Evolutionary conservation across 2,888 invertebrate genomes (phyloP).

Genomic region (Lypha dubia): DNA sequence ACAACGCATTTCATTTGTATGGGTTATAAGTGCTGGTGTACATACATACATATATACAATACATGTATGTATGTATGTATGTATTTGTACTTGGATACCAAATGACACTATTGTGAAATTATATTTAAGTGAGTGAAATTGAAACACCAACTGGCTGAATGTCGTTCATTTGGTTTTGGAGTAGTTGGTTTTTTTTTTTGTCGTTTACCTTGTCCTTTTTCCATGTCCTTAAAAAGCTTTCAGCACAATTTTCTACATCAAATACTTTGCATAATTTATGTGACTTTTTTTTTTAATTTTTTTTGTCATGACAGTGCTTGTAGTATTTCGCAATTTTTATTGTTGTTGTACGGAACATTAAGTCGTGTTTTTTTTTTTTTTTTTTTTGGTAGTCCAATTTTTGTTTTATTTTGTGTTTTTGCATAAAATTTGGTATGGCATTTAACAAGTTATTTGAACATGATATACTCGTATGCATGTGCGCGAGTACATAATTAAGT

Average conservation of each 20-base stretch:
- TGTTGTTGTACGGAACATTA: slow-evolving; percentile 20
- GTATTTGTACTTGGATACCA: neutral
- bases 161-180: neutral
- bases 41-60: too few relatives aligned
- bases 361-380: slow-evolving; percentile 4
- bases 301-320: slow-evolving; percentile 1
- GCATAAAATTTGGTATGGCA: neutral
- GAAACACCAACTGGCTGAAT: slow-evolving; percentile 48
- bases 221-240: slow-evolving; percentile 50
- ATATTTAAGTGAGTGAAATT: slow-evolving; percentile 24
- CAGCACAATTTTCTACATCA: slow-evolving; percentile 43
- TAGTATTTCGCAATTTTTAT: neutral
- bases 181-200: neutral
- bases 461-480: too few relatives aligned
- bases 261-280: slow-evolving; percentile 55
- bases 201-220: slow-evolving; percentile 19
- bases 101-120: slow-evolving; percentile 16
- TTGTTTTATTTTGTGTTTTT: slow-evolving; percentile 2
- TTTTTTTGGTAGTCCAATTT: slow-evolving; percentile 42
- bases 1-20: slow-evolving; percentile 12
- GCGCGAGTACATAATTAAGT: neutral
- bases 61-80: neutral
- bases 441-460: too few relatives aligned
- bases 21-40: too few relatives aligned
- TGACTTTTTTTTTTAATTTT: slow-evolving; percentile 16